phyloP scores from a whole-genome alignment of 23 tunicate species.

The Styela plicata region DNA sequence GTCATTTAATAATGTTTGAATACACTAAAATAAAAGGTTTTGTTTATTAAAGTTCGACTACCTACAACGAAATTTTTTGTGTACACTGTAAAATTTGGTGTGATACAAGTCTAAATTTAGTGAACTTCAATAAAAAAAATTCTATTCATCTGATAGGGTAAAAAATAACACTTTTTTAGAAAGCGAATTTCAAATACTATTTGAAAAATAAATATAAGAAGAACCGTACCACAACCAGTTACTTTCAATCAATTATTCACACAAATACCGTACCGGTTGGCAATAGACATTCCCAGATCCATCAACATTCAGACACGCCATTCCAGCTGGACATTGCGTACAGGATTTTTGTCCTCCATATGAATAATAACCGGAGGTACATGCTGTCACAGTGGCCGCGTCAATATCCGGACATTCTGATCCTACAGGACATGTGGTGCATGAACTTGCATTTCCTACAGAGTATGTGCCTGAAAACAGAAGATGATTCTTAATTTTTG shows the following conservation, averaged over 20 bases:
- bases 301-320: conserved; percentile 53
- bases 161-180: no score
- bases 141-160: no score
- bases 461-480: conserved; percentile 73
- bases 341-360: conserved; percentile 55
- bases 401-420: conserved; percentile 63
- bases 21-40: no score
- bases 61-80: no score
- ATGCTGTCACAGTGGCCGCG: conserved; percentile 22
- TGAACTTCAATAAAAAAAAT: no score
- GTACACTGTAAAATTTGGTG: no score
- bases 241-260: no score
- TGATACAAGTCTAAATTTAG: no score
- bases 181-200: neutral
- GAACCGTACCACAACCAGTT: neutral
- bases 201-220: no score
- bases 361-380: conserved; percentile 61
- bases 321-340: conserved; percentile 80
- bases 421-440: conserved; percentile 75
- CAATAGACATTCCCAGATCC: conserved; percentile 71
- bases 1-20: no score
- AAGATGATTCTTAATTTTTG: no score
- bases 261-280: conserved; percentile 48
- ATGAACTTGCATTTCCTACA: conserved; percentile 32
- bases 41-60: no score